A percentile compares a stretch with the other conserved stretches of the same genome.
Evolutionary conservation across 2,113 vertebrate genomes (phyloP).

Genomic region (Ptyas mucosa): DNA sequence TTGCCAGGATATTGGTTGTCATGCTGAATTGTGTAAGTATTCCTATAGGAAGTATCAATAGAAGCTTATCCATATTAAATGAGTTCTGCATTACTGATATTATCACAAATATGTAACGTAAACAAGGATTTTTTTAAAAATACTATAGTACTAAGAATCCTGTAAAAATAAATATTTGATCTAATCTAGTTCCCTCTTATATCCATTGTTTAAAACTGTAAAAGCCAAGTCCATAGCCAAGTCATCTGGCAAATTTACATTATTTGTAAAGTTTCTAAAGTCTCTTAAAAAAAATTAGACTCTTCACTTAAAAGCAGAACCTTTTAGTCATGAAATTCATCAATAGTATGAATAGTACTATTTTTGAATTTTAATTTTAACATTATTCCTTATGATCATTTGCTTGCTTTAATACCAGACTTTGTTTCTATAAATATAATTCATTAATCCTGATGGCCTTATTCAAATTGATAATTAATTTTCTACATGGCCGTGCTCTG

Average conservation of each 20-base stretch:
- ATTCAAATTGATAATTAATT: slow-evolving; percentile 22
- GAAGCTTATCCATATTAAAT: not conserved
- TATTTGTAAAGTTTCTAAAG: not conserved
- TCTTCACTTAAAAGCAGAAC: not conserved
- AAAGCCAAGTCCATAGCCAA: not conserved
- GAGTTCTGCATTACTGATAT: not conserved
- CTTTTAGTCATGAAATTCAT: not conserved
- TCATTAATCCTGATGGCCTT: slow-evolving; percentile 11
- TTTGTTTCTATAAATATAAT: not conserved
- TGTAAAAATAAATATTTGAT: not conserved
- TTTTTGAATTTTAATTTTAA: not conserved
- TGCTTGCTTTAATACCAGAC: not conserved
- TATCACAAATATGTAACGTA: not conserved
- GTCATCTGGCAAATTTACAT: too few relatives aligned
- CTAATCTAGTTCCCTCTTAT: not conserved
- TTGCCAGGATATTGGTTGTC: not conserved
- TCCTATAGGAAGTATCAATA: not conserved
- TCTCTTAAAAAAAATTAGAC: not conserved
- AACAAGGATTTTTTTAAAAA: not conserved
- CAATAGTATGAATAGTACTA: not conserved
- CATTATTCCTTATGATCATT: not conserved
- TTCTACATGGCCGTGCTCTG: not conserved
- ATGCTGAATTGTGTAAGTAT: not conserved
- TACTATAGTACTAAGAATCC: not conserved
- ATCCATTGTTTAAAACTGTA: not conserved